Percentiles rank a stretch among this genome's conserved stretches.
These are phyloP conservation scores for Kryptopterus vitreolus DNA, from an alignment of 2,797 vertebrate genomes.

Conservation along the genomic window DNA sequence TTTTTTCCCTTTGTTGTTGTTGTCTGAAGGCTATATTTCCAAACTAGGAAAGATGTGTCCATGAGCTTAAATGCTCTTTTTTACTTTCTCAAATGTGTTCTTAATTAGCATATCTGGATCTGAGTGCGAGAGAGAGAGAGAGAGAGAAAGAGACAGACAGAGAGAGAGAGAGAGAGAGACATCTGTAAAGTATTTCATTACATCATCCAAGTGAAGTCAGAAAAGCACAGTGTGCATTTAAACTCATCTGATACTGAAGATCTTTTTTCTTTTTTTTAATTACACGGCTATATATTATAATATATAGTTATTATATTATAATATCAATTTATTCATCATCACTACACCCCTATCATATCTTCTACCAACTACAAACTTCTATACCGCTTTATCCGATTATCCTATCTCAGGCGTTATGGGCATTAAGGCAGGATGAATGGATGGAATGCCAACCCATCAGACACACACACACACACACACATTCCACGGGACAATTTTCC, in stretches of 20 bases:
- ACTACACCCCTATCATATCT: too few species aligned
- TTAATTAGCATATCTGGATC: conserved; percentile 18
- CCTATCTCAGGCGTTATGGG: too few species aligned
- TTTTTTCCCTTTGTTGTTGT: background rate
- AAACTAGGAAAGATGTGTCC: conserved; percentile 16
- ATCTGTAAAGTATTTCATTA: conserved; percentile 65
- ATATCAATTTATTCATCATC: too few species aligned
- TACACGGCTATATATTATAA: background rate
- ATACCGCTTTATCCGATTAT: too few species aligned
- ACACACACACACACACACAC: too few species aligned
- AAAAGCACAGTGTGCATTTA: conserved; percentile 39
- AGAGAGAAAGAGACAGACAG: background rate
- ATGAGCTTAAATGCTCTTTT: conserved; percentile 18
- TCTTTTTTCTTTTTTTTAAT: background rate
- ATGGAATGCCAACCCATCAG: too few species aligned
- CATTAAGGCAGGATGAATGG: too few species aligned
- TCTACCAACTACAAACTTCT: too few species aligned
- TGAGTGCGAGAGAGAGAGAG: conserved; percentile 46
- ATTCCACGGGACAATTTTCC: too few species aligned
- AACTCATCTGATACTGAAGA: background rate
- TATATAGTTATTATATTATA: too few species aligned
- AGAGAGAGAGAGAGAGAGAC: conserved; percentile 43
- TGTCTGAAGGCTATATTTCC: conserved; percentile 11
- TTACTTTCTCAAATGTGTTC: conserved; percentile 29
- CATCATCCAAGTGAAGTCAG: conserved; percentile 50